Conservation (phyloP, 2,888 invertebrate genomes). For the Automeris io region DNA sequence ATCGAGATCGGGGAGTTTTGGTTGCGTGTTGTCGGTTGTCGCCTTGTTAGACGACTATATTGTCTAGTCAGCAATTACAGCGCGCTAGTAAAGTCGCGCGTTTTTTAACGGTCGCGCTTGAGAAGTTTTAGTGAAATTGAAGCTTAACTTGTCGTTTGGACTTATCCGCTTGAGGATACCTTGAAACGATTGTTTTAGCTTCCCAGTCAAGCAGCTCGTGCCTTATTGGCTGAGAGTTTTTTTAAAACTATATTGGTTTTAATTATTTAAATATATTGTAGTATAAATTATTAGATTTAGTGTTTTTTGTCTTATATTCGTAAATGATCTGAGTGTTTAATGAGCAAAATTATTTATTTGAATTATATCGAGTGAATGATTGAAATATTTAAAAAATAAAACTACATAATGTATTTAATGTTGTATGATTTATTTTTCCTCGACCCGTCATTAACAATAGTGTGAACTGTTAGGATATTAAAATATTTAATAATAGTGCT, state of each 20-base stretch:
- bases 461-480: no score
- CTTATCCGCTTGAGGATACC: conserved; percentile 8
- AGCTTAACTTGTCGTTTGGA: conserved; percentile 26
- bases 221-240: conserved; percentile 28
- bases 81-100: conserved; percentile 27
- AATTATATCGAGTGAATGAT: conserved; percentile 23
- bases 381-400: conserved; percentile 17
- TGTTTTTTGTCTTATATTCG: conserved; percentile 17
- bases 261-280: conserved; percentile 16
- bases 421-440: conserved; percentile 2
- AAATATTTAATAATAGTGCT: no score
- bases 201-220: conserved; percentile 38
- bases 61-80: conserved; percentile 42
- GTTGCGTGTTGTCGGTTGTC: conserved; percentile 4
- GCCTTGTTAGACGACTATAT: conserved; percentile 31
- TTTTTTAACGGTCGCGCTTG: conserved; percentile 19
- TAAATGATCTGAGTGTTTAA: conserved; percentile 46
- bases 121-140: conserved; percentile 21
- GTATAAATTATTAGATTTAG: conserved; percentile 18
- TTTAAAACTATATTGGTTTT: conserved; percentile 12
- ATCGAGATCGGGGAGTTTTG: background rate
- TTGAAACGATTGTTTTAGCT: conserved; percentile 11
- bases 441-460: no score
- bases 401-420: conserved; percentile 7
- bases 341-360: conserved; percentile 40